These are phyloP conservation scores for Dendrolimus houi DNA, from an alignment of 2,888 invertebrate genomes.

Conservation along the genomic window DNA sequence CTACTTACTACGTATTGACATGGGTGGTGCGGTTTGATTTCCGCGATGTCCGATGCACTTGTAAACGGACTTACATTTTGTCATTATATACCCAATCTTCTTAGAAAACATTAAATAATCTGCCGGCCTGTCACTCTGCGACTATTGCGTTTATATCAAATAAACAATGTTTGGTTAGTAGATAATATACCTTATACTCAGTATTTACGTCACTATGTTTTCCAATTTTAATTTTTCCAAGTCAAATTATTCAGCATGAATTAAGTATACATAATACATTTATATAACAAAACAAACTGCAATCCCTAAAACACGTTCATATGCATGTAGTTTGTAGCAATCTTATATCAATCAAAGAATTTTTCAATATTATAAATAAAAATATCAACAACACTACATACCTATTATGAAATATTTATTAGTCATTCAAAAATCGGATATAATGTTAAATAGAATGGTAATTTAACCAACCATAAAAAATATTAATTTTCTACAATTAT, in stretches of 20 bases:
- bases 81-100: conserved; percentile 66
- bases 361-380: too few species aligned
- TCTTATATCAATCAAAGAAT: too few species aligned
- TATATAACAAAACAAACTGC: neutral
- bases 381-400: too few species aligned
- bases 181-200: conserved; percentile 47
- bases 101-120: conserved; percentile 46
- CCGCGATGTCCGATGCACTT: conserved; percentile 46
- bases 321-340: too few species aligned
- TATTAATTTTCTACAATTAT: too few species aligned
- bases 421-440: too few species aligned
- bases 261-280: neutral
- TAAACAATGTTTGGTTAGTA: conserved; percentile 61
- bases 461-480: too few species aligned
- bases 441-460: too few species aligned
- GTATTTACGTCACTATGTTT: conserved; percentile 23
- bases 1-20: conserved; percentile 53
- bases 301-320: neutral
- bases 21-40: conserved; percentile 22
- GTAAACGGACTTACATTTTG: conserved; percentile 34
- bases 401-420: too few species aligned
- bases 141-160: conserved; percentile 56
- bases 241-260: neutral
- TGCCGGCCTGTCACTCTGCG: conserved; percentile 57
- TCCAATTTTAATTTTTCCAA: conserved; percentile 33